These are phyloP conservation scores for Helicoverpa assulta DNA, from an alignment of 2,888 invertebrate species.

Conservation along the genomic window DNA sequence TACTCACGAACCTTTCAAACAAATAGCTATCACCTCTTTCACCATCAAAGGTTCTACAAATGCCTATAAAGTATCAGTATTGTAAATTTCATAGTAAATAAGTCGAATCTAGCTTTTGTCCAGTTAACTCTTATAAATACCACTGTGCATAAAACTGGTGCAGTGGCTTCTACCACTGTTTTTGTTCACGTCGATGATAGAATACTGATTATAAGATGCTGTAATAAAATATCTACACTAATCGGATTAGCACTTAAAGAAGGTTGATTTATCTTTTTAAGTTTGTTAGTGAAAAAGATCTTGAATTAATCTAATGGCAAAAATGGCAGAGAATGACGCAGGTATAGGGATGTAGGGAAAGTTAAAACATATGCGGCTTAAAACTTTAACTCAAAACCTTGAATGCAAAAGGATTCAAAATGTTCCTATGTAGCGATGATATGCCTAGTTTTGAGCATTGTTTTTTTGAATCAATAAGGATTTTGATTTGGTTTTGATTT, in stretches of 20 bases:
- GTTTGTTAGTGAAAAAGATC: neutral
- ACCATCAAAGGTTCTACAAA: neutral
- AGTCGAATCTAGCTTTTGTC: slow-evolving; percentile 43
- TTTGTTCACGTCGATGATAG: slow-evolving; percentile 30
- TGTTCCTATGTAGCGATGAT: too few relatives aligned
- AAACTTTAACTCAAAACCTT: too few relatives aligned
- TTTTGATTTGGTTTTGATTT: too few relatives aligned
- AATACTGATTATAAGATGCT: slow-evolving; percentile 53
- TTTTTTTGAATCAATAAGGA: too few relatives aligned
- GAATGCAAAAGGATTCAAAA: too few relatives aligned
- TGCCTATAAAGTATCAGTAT: slow-evolving; percentile 22
- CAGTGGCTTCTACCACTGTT: slow-evolving; percentile 22
- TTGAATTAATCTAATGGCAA: neutral
- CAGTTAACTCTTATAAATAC: slow-evolving; percentile 11
- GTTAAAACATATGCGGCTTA: too few relatives aligned
- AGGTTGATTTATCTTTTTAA: neutral
- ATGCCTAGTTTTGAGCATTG: too few relatives aligned
- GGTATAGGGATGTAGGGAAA: too few relatives aligned
- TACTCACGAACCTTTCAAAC: too few relatives aligned
- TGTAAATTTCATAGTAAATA: slow-evolving; percentile 50
- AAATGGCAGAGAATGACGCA: neutral
- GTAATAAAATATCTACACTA: slow-evolving; percentile 61
- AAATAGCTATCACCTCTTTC: too few relatives aligned
- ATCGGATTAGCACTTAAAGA: slow-evolving; percentile 67
- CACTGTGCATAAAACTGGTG: slow-evolving; percentile 23